phyloP scores from a whole-genome alignment of 2,113 vertebrate species.

The Telmatochromis brichardi region DNA sequence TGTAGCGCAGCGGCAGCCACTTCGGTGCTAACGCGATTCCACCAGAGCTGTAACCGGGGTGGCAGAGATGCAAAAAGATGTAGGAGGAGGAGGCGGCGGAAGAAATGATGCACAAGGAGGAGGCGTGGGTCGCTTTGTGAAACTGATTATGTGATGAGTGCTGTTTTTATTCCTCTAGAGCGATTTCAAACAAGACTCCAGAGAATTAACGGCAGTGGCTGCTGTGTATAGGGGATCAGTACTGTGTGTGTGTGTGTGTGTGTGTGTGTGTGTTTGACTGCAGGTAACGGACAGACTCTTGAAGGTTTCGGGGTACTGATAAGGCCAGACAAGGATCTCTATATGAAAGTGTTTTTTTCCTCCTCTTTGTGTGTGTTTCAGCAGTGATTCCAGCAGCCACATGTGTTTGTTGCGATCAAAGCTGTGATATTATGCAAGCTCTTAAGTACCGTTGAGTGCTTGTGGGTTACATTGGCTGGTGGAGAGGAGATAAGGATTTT shows the following conservation, averaged over 20 bases:
- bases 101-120: not conserved
- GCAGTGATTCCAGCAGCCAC: not conserved
- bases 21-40: not conserved
- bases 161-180: conserved; percentile 16
- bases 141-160: conserved; percentile 51
- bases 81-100: conserved; percentile 6
- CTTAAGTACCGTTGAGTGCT: conserved; percentile 23
- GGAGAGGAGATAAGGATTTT: conserved; percentile 40
- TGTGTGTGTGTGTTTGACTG: not conserved
- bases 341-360: not conserved
- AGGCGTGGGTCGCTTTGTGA: conserved; percentile 27
- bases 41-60: conserved; percentile 13
- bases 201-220: conserved; percentile 9
- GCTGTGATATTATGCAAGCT: conserved; percentile 31
- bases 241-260: not conserved
- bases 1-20: not conserved
- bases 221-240: not conserved
- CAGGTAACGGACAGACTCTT: not conserved
- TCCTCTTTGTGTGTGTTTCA: not conserved
- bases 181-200: conserved; percentile 16
- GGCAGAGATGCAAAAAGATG: not conserved
- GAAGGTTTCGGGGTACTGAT: not conserved
- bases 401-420: conserved; percentile 17
- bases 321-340: not conserved
- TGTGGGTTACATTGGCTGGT: conserved; percentile 36